Evolutionary conservation across 2,797 vertebrate species (phyloP).

Genomic region (Oryzias dopingdopingensis): DNA sequence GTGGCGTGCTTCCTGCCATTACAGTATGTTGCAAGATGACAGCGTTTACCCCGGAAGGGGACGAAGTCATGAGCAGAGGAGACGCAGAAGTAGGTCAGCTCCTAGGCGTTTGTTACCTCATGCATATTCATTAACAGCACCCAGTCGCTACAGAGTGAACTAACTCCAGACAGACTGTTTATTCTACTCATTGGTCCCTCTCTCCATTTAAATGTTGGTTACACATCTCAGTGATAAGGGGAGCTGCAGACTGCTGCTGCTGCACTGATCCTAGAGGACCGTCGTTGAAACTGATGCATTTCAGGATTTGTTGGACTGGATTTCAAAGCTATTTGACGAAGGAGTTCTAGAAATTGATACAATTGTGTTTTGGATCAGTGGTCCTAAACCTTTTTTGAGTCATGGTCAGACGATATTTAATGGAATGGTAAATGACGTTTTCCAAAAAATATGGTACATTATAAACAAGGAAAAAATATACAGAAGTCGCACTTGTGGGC

Average conservation of each 20-base stretch:
- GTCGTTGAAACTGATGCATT: neutral
- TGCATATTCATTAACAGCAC: conserved; percentile 75
- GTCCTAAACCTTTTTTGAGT: too few species aligned
- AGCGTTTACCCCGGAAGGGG: conserved; percentile 69
- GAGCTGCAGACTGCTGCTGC: conserved; percentile 24
- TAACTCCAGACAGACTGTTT: conserved; percentile 58
- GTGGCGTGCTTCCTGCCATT: conserved; percentile 66
- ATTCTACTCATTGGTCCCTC: conserved; percentile 54
- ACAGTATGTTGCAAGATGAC: conserved; percentile 72
- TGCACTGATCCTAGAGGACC: conserved; percentile 12
- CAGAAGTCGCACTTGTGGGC: too few species aligned
- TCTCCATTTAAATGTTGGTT: conserved; percentile 57
- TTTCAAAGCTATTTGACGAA: neutral
- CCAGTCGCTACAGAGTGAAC: conserved; percentile 64
- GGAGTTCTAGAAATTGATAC: too few species aligned
- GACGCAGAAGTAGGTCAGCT: conserved; percentile 75
- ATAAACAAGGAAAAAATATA: too few species aligned
- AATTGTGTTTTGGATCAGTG: too few species aligned
- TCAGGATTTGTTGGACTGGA: neutral
- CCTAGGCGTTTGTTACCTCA: conserved; percentile 74
- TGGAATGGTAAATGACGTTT: too few species aligned
- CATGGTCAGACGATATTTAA: too few species aligned
- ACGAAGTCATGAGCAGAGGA: conserved; percentile 69
- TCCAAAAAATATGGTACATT: too few species aligned
- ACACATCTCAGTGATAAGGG: conserved; percentile 19